Conservation (phyloP, 1,140 invertebrate species). For the Pissodes strobi region DNA sequence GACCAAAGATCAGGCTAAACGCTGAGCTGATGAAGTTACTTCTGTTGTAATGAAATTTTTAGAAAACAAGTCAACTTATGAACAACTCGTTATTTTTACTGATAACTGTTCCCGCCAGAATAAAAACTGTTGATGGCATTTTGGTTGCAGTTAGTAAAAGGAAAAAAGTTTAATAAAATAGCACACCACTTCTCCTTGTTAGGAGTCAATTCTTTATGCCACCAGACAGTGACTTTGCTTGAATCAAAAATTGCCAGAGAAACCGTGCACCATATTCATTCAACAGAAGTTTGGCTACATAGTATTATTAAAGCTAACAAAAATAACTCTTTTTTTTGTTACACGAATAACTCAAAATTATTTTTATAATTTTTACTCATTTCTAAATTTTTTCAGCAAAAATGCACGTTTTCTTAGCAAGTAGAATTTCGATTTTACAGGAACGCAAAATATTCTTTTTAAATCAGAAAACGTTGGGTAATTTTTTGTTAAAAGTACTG, state of each 20-base stretch:
- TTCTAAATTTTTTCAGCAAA: neutral
- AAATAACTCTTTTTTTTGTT: slow-evolving; percentile 7
- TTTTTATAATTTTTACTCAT: neutral
- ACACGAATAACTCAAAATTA: slow-evolving; percentile 4
- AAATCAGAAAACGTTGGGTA: neutral
- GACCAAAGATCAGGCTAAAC: slow-evolving; percentile 22
- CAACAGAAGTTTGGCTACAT: neutral
- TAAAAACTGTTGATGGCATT: slow-evolving; percentile 34
- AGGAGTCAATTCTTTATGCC: neutral
- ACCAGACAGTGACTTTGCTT: slow-evolving; percentile 1
- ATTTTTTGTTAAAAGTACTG: slow-evolving; percentile 20
- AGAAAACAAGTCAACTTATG: slow-evolving; percentile 4
- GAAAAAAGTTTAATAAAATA: slow-evolving; percentile 1
- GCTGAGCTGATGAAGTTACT: slow-evolving; percentile 24
- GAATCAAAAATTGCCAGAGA: neutral
- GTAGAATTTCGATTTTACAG: slow-evolving; percentile 9
- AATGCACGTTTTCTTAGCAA: neutral
- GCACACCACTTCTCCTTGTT: neutral
- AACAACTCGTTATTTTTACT: slow-evolving; percentile 32
- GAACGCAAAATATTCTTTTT: slow-evolving; percentile 6
- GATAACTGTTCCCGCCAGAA: slow-evolving; percentile 35
- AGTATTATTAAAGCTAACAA: slow-evolving; percentile 2
- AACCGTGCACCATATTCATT: neutral
- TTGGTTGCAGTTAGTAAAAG: slow-evolving; percentile 7
- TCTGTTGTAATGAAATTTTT: slow-evolving; percentile 25